Evolutionary conservation across 2,888 invertebrate species (phyloP), one percentile per base, ranked within the genome.

Genomic region (Scaeva pyrastri): DNA sequence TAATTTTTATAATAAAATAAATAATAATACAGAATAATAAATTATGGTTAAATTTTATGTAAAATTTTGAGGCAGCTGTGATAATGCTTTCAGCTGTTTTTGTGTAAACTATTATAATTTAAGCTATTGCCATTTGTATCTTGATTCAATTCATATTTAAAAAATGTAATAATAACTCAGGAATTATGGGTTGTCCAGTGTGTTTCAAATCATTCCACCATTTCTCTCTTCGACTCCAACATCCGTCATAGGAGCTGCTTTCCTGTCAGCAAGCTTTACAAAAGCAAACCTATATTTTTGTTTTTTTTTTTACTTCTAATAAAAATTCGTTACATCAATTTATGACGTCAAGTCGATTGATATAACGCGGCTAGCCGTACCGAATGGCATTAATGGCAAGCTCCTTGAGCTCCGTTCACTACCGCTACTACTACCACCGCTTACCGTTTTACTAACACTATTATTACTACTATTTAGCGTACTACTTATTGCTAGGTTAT

Each of bases 331-430:
- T 36, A 31, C 12, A 48, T 26, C 4, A 55, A 10, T 62, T 90
- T 91, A 92, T 85, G 91, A 91, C 74, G 92, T 92, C 88, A 92
- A 90, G 89, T 92, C 92, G 86, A 92, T 92, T 68, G 92, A 92
- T 87, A 91, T 89, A 82, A 91, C 89, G 60, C 90, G 91, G 79
- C 89, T 89, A 60, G 90, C 88, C 26, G 91, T 88, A 88, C 88
- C 89, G 41, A 90, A 89, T 87, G 89, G 89, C 66, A 90, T 84
- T 76, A 90, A 88, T 78, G 90, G 89, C 80, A 90, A 87, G 72
- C 89, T 88, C 68, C 89, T 89, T 70, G 89, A 88, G 71, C 73
- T 73, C 26, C 88, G 86, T 71, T 87, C 88, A 72, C 81, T 77
- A 68, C 66, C 48, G 16, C 60, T 39, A 39, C 52, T 68, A 50